Base-by-base conservation (phyloP, 2,797 vertebrate genomes). In the Cossypha polioptera region DNA sequence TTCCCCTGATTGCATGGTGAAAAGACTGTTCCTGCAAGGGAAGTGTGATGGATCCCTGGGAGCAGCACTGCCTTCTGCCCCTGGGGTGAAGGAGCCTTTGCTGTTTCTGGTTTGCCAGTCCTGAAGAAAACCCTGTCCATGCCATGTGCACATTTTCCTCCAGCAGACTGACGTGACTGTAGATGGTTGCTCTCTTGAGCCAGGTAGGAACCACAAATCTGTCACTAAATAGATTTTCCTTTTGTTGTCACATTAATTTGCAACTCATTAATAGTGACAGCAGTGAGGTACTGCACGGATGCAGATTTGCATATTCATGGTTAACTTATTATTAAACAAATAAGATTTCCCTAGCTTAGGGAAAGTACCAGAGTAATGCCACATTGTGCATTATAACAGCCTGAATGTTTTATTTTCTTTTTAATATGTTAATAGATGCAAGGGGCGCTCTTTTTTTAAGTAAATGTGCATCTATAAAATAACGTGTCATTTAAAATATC, bases 211-310 rank as follows among this genome's bases (percentile, higher is more conserved):
- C 79, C 92, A 65, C 82, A 96, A 92, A 97, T 97, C 95, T 95
- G 94, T 90, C 96, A 96, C 97, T 98, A 98, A 98, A 98, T 98
- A 98, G 97, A 97, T 98, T 98, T 98, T 97, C 96, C 97, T 98
- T 98, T 98, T 98, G 97, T 98, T 98, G 97, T 98, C 97, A 98
- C 96, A 97, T 98, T 98, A 98, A 98, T 98, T 98, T 98, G 97
- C 98, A 98, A 97, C 97, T 98, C 97, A 98, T 98, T 98, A 98
- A 98, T 98, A 97, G 97, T 97, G 98, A 98, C 98, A 98, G 97
- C 97, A 96, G 95, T 97, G 97, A 98, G 97, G 97, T 98, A 98
- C 96, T 97, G 97, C 96, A 96, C 85, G 79, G 96, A 96, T 97
- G 92, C 68, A 78, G 71, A 98, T 98, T 98, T 98, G 97, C 98